Evolutionary conservation across 2,888 invertebrate genomes (phyloP).

Genomic region (Eristalinus aeneus): DNA sequence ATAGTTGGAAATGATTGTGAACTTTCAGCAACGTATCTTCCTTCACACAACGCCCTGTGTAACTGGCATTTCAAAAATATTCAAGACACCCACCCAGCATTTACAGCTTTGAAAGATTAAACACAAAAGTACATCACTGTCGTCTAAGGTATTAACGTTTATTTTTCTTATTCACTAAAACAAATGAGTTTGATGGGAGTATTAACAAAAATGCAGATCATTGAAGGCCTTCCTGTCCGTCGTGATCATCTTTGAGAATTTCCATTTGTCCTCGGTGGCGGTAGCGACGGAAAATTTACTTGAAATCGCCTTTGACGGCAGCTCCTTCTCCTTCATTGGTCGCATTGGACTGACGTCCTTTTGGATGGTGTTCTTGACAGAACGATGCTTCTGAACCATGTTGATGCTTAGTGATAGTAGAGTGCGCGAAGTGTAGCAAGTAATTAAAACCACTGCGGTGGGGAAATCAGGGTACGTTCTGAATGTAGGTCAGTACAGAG

Average conservation of each 20-base stretch:
- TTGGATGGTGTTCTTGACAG: constrained; percentile 75
- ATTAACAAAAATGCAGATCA: constrained; percentile 77
- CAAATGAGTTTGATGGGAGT: constrained; percentile 21
- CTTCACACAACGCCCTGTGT: too few species aligned
- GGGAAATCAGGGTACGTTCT: constrained; percentile 90
- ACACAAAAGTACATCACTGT: background rate
- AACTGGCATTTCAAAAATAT: too few species aligned
- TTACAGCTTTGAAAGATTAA: background rate
- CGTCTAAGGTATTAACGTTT: background rate
- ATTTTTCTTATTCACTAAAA: background rate
- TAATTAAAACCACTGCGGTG: background rate
- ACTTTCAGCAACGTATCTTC: too few species aligned
- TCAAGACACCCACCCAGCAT: background rate
- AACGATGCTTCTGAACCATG: constrained; percentile 78
- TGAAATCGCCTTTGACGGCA: background rate
- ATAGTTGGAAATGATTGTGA: too few species aligned
- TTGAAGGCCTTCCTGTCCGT: constrained; percentile 79
- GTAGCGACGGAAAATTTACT: constrained; percentile 10
- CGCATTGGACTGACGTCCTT: constrained; percentile 77
- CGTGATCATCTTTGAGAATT: constrained; percentile 78
- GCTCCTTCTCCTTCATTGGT: constrained; percentile 16
- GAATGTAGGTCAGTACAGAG: constrained; percentile 90
- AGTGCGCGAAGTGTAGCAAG: background rate
- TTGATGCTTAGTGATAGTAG: constrained; percentile 50
- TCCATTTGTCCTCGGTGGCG: constrained; percentile 73